Conservation (phyloP, 2,113 vertebrate species). For the Pseudonaja textilis region DNA sequence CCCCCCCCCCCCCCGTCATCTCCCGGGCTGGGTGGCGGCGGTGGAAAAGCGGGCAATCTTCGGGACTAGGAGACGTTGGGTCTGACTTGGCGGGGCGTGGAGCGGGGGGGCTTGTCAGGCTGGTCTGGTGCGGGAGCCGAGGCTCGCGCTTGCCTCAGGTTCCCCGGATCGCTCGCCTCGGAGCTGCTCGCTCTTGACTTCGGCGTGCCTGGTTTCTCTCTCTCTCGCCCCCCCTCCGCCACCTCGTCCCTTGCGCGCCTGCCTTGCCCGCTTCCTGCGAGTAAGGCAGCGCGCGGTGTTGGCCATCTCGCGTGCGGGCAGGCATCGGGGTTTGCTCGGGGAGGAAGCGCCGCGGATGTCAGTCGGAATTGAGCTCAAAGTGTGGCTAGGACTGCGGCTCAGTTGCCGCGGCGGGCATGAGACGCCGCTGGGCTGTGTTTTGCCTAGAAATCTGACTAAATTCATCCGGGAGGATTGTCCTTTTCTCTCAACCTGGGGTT, state of each 20-base stretch:
- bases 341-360: not conserved
- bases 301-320: not conserved
- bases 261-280: not conserved
- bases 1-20: too few relatives aligned
- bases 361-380: not conserved
- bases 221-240: too few relatives aligned
- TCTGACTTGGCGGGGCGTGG: not conserved
- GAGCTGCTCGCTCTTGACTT: conserved; percentile 6
- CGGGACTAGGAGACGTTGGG: not conserved
- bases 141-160: not conserved
- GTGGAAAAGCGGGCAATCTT: not conserved
- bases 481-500: not conserved
- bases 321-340: too few relatives aligned
- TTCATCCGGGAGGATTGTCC: not conserved
- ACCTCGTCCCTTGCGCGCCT: not conserved
- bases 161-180: not conserved
- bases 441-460: not conserved
- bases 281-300: not conserved
- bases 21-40: not conserved
- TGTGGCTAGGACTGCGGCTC: not conserved
- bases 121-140: not conserved
- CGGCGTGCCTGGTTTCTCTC: not conserved
- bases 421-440: not conserved
- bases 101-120: not conserved
- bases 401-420: too few relatives aligned